phyloP scores from a whole-genome alignment of 1,140 invertebrate species.

The Leptestheria dahalacensis region DNA sequence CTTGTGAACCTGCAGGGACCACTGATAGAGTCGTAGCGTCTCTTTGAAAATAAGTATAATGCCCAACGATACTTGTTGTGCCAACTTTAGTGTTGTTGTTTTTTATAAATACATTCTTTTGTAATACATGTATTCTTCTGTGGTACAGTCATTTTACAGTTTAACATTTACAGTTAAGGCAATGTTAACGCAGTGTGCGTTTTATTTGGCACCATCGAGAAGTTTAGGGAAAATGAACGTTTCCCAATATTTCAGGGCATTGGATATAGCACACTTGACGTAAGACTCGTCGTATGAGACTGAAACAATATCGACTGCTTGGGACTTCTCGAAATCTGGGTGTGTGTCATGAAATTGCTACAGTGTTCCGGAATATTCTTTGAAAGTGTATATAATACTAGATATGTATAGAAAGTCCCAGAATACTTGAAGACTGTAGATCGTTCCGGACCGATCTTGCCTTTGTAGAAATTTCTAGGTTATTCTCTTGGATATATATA shows the following conservation, averaged over 20 bases:
- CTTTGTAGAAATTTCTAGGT: too few relatives aligned
- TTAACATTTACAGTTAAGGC: too few relatives aligned
- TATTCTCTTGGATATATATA: too few relatives aligned
- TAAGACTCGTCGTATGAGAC: constrained; percentile 16
- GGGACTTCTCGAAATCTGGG: neutral
- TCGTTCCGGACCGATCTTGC: too few relatives aligned
- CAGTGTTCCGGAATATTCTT: too few relatives aligned
- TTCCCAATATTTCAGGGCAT: constrained; percentile 24
- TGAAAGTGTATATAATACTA: too few relatives aligned
- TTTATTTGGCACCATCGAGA: too few relatives aligned
- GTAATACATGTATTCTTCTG: too few relatives aligned
- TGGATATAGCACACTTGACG: constrained; percentile 24
- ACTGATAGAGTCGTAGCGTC: constrained; percentile 22
- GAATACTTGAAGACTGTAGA: too few relatives aligned
- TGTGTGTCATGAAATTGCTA: neutral
- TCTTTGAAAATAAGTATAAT: neutral
- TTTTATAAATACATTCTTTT: neutral
- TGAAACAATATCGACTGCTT: neutral
- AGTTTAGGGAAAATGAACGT: constrained; percentile 20
- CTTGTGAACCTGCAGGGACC: constrained; percentile 25
- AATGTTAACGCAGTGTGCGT: too few relatives aligned
- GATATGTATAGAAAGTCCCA: too few relatives aligned
- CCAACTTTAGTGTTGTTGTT: neutral
- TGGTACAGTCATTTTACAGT: too few relatives aligned
- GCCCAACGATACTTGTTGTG: constrained; percentile 21